Percentiles rank a stretch among this genome's conserved stretches.
These are phyloP conservation scores for Philaethria dido DNA, from an alignment of 2,888 invertebrate genomes.

Conservation along the genomic window DNA sequence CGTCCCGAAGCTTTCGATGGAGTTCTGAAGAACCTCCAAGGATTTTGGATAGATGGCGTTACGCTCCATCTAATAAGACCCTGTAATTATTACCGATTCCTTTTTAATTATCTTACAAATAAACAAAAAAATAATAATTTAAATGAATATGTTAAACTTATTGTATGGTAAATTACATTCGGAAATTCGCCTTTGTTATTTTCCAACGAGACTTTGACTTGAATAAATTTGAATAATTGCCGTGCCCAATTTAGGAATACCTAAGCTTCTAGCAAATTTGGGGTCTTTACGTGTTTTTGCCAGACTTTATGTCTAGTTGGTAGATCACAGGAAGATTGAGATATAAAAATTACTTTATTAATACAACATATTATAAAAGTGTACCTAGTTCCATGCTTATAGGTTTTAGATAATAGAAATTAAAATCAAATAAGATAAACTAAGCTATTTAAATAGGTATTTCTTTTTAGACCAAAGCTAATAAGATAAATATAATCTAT, in stretches of 20 bases:
- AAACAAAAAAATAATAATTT: conserved; percentile 7
- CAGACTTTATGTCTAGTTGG: neutral
- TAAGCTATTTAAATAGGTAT: neutral
- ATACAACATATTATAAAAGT: neutral
- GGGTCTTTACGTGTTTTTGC: neutral
- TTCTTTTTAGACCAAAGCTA: neutral
- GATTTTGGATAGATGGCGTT: conserved; percentile 82
- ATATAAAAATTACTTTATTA: neutral
- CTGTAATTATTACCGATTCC: conserved; percentile 29
- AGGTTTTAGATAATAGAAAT: neutral
- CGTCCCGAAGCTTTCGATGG: conserved; percentile 78
- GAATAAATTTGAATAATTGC: conserved; percentile 63
- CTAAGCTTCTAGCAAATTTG: conserved; percentile 20
- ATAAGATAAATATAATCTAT: conserved; percentile 17
- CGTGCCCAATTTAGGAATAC: conserved; percentile 42
- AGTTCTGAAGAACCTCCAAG: conserved; percentile 78
- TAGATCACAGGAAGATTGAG: neutral
- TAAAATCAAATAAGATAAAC: neutral
- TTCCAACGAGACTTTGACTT: conserved; percentile 50
- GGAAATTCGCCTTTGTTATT: conserved; percentile 26
- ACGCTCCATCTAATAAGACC: conserved; percentile 52
- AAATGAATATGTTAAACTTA: conserved; percentile 9
- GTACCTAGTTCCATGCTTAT: neutral
- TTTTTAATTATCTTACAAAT: neutral
- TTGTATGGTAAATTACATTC: neutral